Percentiles rank a stretch among this genome's conserved stretches.
phyloP scores from a whole-genome alignment of 2,113 vertebrate genomes.

The Oncorhynchus masou region DNA sequence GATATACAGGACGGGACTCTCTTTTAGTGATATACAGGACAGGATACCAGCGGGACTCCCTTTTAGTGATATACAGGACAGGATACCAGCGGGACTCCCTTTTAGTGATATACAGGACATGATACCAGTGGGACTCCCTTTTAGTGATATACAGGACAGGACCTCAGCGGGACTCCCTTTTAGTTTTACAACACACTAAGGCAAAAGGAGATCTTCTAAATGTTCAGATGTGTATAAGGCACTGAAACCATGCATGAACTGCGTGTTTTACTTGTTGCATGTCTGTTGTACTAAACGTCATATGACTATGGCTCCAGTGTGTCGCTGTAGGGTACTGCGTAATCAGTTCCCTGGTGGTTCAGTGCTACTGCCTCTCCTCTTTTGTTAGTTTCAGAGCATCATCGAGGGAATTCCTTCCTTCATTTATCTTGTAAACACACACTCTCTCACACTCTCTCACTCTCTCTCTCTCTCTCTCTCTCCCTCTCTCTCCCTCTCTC shows the following conservation, averaged over 20 bases:
- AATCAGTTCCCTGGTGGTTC: constrained; percentile 53
- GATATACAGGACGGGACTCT: too few relatives aligned
- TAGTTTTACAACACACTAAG: neutral
- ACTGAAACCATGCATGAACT: too few relatives aligned
- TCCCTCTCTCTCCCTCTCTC: too few relatives aligned
- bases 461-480: neutral
- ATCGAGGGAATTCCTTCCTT: constrained; percentile 63
- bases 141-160: too few relatives aligned
- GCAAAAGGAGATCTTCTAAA: too few relatives aligned
- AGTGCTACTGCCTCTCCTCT: constrained; percentile 60
- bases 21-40: too few relatives aligned
- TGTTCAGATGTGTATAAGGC: too few relatives aligned
- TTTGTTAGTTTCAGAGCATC: constrained; percentile 59
- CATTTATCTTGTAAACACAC: constrained; percentile 69
- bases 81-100: too few relatives aligned
- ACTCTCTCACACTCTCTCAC: constrained; percentile 45
- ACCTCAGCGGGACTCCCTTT: neutral
- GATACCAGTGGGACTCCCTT: too few relatives aligned
- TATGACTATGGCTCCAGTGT: constrained; percentile 40
- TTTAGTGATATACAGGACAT: too few relatives aligned
- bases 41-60: too few relatives aligned
- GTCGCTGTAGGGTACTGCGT: constrained; percentile 36
- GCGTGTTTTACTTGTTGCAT: neutral
- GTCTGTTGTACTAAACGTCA: neutral
- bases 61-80: too few relatives aligned